Evolutionary conservation across 2,113 vertebrate species (phyloP).

Genomic region (Colistium nudipinnis): DNA sequence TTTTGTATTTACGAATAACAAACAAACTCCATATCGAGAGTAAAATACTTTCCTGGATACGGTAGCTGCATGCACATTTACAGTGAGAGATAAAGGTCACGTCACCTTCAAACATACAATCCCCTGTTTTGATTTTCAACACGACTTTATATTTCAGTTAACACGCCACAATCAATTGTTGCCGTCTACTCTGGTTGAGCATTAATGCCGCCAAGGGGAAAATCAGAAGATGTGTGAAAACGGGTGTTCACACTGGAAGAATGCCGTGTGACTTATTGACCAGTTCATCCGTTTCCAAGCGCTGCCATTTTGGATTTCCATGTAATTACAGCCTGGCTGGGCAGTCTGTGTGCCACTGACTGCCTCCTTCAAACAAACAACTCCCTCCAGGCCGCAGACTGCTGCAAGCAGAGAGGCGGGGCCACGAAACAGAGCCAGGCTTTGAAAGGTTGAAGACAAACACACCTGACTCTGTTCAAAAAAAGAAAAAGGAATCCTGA

Average conservation of each 20-base stretch:
- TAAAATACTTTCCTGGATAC: no score
- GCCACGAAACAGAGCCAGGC: constrained; percentile 29
- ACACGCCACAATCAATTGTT: constrained; percentile 81
- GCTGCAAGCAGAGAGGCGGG: constrained; percentile 16
- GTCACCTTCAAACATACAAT: constrained; percentile 16
- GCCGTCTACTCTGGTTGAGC: constrained; percentile 76
- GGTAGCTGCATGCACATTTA: no score
- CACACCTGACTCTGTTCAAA: constrained; percentile 32
- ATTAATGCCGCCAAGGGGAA: constrained; percentile 72
- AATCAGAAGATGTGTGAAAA: constrained; percentile 67
- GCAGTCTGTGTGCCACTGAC: constrained; percentile 73
- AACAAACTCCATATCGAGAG: no score
- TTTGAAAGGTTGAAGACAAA: constrained; percentile 49
- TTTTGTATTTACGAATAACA: no score
- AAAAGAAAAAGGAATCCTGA: constrained; percentile 12
- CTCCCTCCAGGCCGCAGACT: constrained; percentile 58
- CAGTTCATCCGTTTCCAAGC: constrained; percentile 65
- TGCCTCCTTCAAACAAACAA: constrained; percentile 67
- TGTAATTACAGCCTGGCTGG: constrained; percentile 84
- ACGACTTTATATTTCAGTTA: constrained; percentile 74
- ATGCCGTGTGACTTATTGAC: constrained; percentile 75
- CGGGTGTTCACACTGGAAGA: constrained; percentile 57
- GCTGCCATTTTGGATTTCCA: constrained; percentile 82
- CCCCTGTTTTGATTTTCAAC: constrained; percentile 42
- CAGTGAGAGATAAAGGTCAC: constrained; percentile 34